Percentiles rank a stretch among this genome's conserved stretches.
Conservation (phyloP, 2,888 invertebrate genomes). For the Chymomyza fuscimana region DNA sequence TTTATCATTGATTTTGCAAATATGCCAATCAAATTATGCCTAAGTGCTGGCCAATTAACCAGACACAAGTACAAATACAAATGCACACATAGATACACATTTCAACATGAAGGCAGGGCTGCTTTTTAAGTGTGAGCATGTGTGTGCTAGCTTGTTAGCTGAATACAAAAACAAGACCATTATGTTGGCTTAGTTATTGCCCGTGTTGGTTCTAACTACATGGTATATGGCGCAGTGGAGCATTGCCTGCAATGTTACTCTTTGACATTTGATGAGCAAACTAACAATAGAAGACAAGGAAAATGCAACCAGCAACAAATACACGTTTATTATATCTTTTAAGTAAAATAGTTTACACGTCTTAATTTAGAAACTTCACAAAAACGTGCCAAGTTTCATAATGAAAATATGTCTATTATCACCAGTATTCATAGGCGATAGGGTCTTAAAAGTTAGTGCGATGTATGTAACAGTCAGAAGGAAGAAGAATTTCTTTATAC, state of each 20-base stretch:
- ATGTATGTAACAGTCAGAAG: too few species aligned
- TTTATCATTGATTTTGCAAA: conserved; percentile 15
- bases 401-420: too few species aligned
- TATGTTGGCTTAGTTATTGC: conserved; percentile 5
- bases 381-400: too few species aligned
- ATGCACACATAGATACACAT: neutral
- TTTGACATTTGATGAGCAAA: conserved; percentile 47
- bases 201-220: neutral
- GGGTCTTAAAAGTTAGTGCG: too few species aligned
- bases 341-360: neutral
- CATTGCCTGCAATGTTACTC: conserved; percentile 32
- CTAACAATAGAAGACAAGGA: neutral
- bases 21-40: conserved; percentile 46
- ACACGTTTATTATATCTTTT: neutral
- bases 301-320: conserved; percentile 28
- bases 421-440: too few species aligned
- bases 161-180: neutral
- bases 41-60: conserved; percentile 55
- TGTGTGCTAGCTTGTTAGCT: neutral
- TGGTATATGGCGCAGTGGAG: conserved; percentile 9
- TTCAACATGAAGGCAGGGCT: neutral
- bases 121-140: neutral
- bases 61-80: conserved; percentile 28
- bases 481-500: too few species aligned
- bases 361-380: neutral